A percentile compares a stretch with the other conserved stretches of the same genome.
Evolutionary conservation across 2,888 invertebrate species (phyloP).

Genomic region (Nebria brevicollis): DNA sequence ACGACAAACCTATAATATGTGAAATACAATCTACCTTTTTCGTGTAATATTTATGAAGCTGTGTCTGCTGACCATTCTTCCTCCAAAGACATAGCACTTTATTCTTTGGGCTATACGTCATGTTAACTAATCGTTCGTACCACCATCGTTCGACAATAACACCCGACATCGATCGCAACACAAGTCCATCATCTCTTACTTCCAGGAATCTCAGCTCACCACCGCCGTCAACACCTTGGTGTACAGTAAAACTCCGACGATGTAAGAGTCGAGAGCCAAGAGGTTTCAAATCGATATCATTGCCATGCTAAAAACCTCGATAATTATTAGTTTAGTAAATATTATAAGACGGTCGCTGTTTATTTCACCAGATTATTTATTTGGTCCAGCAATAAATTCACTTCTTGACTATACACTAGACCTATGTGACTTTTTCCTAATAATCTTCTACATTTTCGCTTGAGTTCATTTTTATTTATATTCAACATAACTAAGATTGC

Average conservation of each 20-base stretch:
- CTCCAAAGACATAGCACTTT: constrained; percentile 97
- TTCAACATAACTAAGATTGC: constrained; percentile 95
- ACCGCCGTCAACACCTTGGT: constrained; percentile 91
- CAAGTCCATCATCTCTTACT: constrained; percentile 95
- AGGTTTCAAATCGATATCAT: constrained; percentile 97
- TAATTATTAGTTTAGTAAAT: not conserved
- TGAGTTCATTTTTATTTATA: constrained; percentile 83
- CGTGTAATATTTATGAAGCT: constrained; percentile 98
- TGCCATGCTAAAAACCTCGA: constrained; percentile 81
- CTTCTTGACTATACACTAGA: constrained; percentile 95
- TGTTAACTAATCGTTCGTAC: constrained; percentile 98
- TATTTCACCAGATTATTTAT: constrained; percentile 87
- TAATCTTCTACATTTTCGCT: constrained; percentile 87
- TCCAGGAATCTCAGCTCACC: constrained; percentile 91
- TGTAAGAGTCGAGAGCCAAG: constrained; percentile 94
- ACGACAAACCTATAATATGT: not conserved
- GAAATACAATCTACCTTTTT: constrained; percentile 79
- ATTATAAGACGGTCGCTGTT: not conserved
- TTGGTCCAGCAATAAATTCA: constrained; percentile 95
- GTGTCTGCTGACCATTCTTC: constrained; percentile 92
- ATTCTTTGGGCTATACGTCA: constrained; percentile 99
- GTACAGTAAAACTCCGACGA: constrained; percentile 97
- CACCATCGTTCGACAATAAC: constrained; percentile 97
- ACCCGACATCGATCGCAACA: constrained; percentile 83
- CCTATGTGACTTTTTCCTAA: constrained; percentile 99